Evolutionary conservation across 2,797 vertebrate genomes (phyloP), one percentile per base, ranked within the genome.

Genomic region (Chaetodon trifasciatus): DNA sequence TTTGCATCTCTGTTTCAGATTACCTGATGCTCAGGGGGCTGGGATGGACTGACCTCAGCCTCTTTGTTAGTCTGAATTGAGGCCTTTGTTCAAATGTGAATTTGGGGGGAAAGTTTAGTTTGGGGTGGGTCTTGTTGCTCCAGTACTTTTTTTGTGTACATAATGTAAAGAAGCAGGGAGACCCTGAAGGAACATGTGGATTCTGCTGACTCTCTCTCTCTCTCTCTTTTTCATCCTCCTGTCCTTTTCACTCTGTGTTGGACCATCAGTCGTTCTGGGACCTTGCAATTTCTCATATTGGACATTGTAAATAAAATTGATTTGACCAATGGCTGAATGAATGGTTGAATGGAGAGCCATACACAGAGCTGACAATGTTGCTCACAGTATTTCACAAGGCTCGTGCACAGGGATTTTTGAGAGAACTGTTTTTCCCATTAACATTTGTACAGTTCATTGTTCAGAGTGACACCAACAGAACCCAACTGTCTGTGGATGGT

Each of bases 401-500:
- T 56, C 32, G 11, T 70, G 19, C 8, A 4, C 40, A 3, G 0
- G 55, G 21, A 49, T 80, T 67, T 19, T 40, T 47, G 7, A 10
- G 16, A 49, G 62, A 79, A 70, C 66, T 24, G 49, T 63, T 63
- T 78, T 67, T 49, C 5, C 52, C 44, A 70, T 76, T 52, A 78
- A 42, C 28, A 70, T 69, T 37, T 73, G 24, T 56, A 40, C 39
- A 72, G 64, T 64, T 64, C 63, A 70, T 49, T 79, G 62, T 73
- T 74, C 40, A 28, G 28, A 58, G 21, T 35, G 23, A 74, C 56
- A 76, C 62, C 32, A 74, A 79, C 35, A 56, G 6, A 74, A 58
- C 46, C 55, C 37, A 74, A 78, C n/a, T 58, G 57, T 49, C 12
- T 68, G 50, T n/a, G 32, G 58, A 83, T 74, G 65, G 71, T 84